Percentiles rank a stretch among this genome's conserved stretches.
phyloP scores from a whole-genome alignment of 2,797 vertebrate species.

The Carduelis carduelis region DNA sequence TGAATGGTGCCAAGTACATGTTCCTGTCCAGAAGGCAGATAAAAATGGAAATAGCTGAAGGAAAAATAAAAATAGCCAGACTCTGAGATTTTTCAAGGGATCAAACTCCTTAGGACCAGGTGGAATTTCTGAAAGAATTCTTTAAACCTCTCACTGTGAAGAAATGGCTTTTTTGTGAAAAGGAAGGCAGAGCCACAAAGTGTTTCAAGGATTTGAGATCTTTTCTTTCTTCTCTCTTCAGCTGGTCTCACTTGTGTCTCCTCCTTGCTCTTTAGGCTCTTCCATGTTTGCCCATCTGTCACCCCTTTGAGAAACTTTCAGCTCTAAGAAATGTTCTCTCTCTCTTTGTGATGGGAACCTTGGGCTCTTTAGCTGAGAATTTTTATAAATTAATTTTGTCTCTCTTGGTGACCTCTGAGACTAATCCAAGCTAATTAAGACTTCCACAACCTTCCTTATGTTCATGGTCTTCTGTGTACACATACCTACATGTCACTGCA shows the following conservation, averaged over 20 bases:
- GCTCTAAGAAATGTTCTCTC: background rate
- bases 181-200: background rate
- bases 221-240: slow-evolving; percentile 4
- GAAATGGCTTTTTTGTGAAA: background rate
- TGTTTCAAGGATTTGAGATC: background rate
- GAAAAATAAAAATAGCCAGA: slow-evolving; percentile 10
- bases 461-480: background rate
- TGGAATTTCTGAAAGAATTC: slow-evolving; percentile 6
- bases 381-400: background rate
- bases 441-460: background rate
- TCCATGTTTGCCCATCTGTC: background rate
- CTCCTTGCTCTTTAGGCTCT: slow-evolving; percentile 30
- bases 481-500: background rate
- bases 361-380: background rate
- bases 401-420: background rate
- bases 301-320: background rate
- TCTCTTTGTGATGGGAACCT: background rate
- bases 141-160: background rate
- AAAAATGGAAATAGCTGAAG: background rate
- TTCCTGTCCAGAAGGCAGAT: background rate
- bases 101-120: background rate
- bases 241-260: background rate
- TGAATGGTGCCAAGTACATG: background rate
- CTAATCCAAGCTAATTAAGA: background rate
- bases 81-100: background rate